Evolutionary conservation across 1,140 invertebrate species (phyloP).

Genomic region (Papilio dardanus): DNA sequence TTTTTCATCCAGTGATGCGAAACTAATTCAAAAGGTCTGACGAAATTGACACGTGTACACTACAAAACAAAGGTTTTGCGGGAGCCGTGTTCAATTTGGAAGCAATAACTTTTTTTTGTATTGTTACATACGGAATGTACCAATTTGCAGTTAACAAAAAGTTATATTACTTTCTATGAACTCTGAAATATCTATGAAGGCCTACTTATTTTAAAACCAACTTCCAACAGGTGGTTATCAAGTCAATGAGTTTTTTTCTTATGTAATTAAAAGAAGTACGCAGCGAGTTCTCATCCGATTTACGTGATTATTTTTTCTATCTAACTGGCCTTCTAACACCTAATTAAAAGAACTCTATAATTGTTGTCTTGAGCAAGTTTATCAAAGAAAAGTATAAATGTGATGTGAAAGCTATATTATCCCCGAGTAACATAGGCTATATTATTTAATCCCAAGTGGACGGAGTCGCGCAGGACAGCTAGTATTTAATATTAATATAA

Average conservation of each 20-base stretch:
- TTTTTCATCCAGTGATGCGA: not conserved
- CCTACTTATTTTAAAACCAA: too few species aligned
- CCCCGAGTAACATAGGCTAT: too few species aligned
- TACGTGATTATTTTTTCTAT: too few species aligned
- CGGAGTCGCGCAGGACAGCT: not conserved
- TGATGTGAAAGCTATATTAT: too few species aligned
- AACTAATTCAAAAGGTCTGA: conserved; percentile 18
- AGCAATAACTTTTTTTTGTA: not conserved
- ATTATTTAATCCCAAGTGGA: not conserved
- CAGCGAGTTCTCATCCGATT: too few species aligned
- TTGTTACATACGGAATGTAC: not conserved
- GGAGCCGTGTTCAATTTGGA: not conserved
- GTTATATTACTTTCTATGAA: not conserved
- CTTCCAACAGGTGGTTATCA: too few species aligned
- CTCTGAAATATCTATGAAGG: not conserved
- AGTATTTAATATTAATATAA: not conserved
- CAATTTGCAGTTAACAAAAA: not conserved
- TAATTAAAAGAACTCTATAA: too few species aligned
- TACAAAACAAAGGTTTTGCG: conserved; percentile 5
- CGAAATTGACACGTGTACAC: conserved; percentile 14
- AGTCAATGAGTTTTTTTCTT: too few species aligned
- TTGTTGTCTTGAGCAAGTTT: too few species aligned
- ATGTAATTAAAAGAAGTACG: too few species aligned
- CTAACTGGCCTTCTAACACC: too few species aligned
- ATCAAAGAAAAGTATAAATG: too few species aligned